Evolutionary conservation across 1,140 invertebrate species (phyloP).

Genomic region (Vollenhovia emeryi): DNA sequence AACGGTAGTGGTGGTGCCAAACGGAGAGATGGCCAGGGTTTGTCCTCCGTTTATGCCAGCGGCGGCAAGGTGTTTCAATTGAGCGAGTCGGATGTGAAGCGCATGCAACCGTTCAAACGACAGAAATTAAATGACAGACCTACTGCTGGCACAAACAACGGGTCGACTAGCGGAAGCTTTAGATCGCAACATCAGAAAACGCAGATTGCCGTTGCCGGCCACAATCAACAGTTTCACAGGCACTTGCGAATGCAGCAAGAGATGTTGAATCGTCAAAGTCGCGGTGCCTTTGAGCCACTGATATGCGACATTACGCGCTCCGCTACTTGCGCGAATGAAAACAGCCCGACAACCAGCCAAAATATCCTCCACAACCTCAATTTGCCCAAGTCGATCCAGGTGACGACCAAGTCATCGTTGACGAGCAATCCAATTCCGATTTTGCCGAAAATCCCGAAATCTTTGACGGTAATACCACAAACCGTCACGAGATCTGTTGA

Average conservation of each 20-base stretch:
- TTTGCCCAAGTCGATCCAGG: conserved; percentile 84
- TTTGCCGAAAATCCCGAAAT: conserved; percentile 91
- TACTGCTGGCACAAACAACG: not conserved
- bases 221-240: conserved; percentile 80
- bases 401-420: conserved; percentile 79
- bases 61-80: conserved; percentile 82
- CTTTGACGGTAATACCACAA: conserved; percentile 90
- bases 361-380: conserved; percentile 82
- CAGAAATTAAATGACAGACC: conserved; percentile 79
- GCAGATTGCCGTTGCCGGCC: conserved; percentile 73
- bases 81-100: conserved; percentile 80
- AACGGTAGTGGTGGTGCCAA: not conserved
- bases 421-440: conserved; percentile 80
- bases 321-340: conserved; percentile 78
- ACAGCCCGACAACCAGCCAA: conserved; percentile 77
- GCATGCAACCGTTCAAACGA: conserved; percentile 79
- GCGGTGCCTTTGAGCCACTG: conserved; percentile 83
- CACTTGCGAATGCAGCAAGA: conserved; percentile 83
- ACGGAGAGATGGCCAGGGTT: not conserved
- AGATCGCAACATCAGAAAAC: conserved; percentile 77
- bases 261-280: conserved; percentile 82
- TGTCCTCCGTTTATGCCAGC: not conserved
- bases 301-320: conserved; percentile 83
- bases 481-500: conserved; percentile 83
- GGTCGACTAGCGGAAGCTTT: not conserved